phyloP scores from a whole-genome alignment of 2,113 vertebrate genomes.

The Brachionichthys hirsutus region DNA sequence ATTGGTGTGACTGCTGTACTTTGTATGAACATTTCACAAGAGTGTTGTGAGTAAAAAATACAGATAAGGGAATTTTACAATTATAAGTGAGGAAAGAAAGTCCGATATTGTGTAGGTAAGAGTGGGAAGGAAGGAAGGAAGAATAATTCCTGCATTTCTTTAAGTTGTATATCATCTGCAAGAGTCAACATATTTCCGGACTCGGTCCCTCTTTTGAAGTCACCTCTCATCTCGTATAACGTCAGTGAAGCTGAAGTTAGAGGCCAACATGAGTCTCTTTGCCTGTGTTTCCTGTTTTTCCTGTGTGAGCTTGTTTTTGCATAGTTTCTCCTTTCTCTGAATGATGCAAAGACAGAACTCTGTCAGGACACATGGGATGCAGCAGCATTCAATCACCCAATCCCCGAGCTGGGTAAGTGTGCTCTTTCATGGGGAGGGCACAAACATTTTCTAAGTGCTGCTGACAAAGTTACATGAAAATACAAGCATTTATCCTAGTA shows the following conservation, averaged over 20 bases:
- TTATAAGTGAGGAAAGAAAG: slow-evolving; percentile 5
- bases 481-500: too few relatives aligned
- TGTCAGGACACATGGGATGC: slow-evolving; percentile 30
- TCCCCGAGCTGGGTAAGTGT: slow-evolving; percentile 4
- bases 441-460: too few relatives aligned
- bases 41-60: slow-evolving; percentile 1
- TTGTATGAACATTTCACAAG: too few relatives aligned
- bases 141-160: slow-evolving; percentile 17
- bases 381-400: neutral
- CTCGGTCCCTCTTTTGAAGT: slow-evolving; percentile 46
- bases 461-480: too few relatives aligned
- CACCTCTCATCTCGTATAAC: slow-evolving; percentile 36
- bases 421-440: neutral
- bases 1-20: too few relatives aligned
- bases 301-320: slow-evolving; percentile 41
- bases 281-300: slow-evolving; percentile 23
- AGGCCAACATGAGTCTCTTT: slow-evolving; percentile 36
- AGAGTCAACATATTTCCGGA: slow-evolving; percentile 44
- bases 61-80: slow-evolving; percentile 31
- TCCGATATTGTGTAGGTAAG: slow-evolving; percentile 8
- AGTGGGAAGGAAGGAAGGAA: slow-evolving; percentile 4
- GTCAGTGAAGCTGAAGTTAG: slow-evolving; percentile 37
- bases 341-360: slow-evolving; percentile 39
- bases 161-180: slow-evolving; percentile 29
- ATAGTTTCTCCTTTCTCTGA: slow-evolving; percentile 54